Conservation (phyloP, 2,113 vertebrate species). For the Gobius niger region DNA sequence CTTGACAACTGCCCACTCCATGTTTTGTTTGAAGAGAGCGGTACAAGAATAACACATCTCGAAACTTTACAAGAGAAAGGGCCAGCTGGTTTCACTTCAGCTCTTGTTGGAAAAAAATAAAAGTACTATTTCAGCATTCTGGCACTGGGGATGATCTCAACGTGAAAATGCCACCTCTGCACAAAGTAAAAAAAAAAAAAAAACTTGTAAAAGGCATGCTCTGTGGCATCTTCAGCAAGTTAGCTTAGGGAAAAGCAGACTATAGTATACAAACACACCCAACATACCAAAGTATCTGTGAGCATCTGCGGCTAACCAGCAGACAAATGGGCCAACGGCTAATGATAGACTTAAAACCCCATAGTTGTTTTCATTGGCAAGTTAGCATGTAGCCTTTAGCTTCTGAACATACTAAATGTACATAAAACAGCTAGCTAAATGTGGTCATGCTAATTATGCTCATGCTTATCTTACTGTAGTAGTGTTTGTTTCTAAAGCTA, state of each 20-base stretch:
- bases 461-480: no score
- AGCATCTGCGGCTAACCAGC: constrained; percentile 21
- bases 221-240: constrained; percentile 15
- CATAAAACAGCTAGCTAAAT: no score
- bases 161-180: constrained; percentile 46
- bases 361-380: constrained; percentile 20
- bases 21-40: constrained; percentile 1
- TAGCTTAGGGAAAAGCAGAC: constrained; percentile 19
- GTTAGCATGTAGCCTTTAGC: not conserved
- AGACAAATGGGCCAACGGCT: constrained; percentile 39
- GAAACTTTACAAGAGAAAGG: constrained; percentile 25
- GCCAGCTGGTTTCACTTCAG: constrained; percentile 43
- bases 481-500: no score
- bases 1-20: constrained; percentile 32
- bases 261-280: constrained; percentile 40
- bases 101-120: constrained; percentile 30
- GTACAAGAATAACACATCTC: constrained; percentile 3
- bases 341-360: constrained; percentile 41
- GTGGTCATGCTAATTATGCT: no score
- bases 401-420: no score
- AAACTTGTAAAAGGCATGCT: constrained; percentile 11
- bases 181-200: constrained; percentile 30
- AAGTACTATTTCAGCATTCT: constrained; percentile 49
- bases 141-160: constrained; percentile 34
- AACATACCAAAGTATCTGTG: constrained; percentile 30